Conservation (phyloP, 2,113 vertebrate genomes). For the Arizona elegans region DNA sequence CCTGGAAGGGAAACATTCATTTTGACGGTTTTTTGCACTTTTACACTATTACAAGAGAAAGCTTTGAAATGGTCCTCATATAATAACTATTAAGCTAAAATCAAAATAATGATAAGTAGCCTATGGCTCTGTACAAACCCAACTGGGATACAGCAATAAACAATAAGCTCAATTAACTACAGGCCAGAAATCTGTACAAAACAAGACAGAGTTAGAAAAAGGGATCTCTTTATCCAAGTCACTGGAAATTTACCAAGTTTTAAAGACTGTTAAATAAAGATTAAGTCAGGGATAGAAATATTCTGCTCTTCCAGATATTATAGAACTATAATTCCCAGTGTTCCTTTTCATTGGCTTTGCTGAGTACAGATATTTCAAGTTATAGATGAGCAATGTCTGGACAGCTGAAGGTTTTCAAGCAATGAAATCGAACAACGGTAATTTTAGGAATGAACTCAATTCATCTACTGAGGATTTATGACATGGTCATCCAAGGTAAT, state of each 20-base stretch:
- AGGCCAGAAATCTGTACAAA: not conserved
- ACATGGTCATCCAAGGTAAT: not conserved
- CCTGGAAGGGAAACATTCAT: constrained; percentile 33
- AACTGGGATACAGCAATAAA: not conserved
- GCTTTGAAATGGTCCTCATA: not conserved
- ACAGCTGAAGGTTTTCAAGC: not conserved
- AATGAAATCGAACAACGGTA: not conserved
- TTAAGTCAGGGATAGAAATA: not conserved
- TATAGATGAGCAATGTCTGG: not conserved
- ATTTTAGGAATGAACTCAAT: not conserved
- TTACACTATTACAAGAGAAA: not conserved
- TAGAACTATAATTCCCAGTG: not conserved
- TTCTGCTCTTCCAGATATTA: too few relatives aligned
- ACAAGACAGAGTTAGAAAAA: not conserved
- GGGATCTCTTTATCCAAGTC: not conserved
- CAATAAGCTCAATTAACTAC: not conserved
- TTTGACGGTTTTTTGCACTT: not conserved
- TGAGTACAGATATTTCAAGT: not conserved
- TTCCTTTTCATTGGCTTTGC: not conserved
- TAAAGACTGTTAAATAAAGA: not conserved
- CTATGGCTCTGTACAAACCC: not conserved
- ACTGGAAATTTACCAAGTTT: not conserved
- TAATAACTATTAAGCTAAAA: not conserved
- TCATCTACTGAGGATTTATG: not conserved
- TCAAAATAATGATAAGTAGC: not conserved